Evolutionary conservation across 92 coral and sea anemone species (phyloP).

Genomic region (Hydrozoanthus gracilis): DNA sequence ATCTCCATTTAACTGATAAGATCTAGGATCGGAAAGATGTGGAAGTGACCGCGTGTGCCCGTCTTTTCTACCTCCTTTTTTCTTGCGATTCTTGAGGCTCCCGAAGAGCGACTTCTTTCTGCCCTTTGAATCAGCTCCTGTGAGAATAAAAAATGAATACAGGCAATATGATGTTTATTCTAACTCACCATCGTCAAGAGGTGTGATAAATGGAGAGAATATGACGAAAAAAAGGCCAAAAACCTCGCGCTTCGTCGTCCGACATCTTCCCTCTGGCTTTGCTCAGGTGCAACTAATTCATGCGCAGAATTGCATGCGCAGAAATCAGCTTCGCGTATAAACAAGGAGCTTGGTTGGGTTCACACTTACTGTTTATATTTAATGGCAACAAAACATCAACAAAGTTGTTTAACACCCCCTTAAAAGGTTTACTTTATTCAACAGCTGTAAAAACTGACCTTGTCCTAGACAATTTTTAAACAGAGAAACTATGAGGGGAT

Average conservation of each 20-base stretch:
- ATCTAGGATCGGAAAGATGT: slow-evolving; percentile 80
- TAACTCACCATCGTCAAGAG: neutral
- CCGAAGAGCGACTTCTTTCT: slow-evolving; percentile 91
- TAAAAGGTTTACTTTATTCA: neutral
- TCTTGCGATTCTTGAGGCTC: slow-evolving; percentile 82
- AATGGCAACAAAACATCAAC: slow-evolving; percentile 27
- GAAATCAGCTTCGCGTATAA: slow-evolving; percentile 67
- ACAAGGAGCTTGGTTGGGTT: slow-evolving; percentile 72
- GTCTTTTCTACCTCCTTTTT: slow-evolving; percentile 90
- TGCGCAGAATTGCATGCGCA: slow-evolving; percentile 94
- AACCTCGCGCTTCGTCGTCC: slow-evolving; percentile 97
- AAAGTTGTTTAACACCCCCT: neutral
- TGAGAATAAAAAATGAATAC: slow-evolving; percentile 64
- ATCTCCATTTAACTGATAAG: slow-evolving; percentile 69
- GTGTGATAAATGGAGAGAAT: slow-evolving; percentile 12
- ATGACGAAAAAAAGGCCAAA: slow-evolving; percentile 52
- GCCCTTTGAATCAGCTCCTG: slow-evolving; percentile 69
- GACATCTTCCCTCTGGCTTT: slow-evolving; percentile 84
- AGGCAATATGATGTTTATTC: slow-evolving; percentile 43
- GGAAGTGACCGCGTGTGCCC: slow-evolving; percentile 89
- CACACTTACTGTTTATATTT: slow-evolving; percentile 63
- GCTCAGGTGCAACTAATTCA: slow-evolving; percentile 62
- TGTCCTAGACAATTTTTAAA: neutral
- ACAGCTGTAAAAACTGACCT: neutral
- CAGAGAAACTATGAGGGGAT: neutral